A percentile compares a stretch with the other conserved stretches of the same genome.
Evolutionary conservation across 1,140 invertebrate species (phyloP).

Genomic region (Venturia canescens): DNA sequence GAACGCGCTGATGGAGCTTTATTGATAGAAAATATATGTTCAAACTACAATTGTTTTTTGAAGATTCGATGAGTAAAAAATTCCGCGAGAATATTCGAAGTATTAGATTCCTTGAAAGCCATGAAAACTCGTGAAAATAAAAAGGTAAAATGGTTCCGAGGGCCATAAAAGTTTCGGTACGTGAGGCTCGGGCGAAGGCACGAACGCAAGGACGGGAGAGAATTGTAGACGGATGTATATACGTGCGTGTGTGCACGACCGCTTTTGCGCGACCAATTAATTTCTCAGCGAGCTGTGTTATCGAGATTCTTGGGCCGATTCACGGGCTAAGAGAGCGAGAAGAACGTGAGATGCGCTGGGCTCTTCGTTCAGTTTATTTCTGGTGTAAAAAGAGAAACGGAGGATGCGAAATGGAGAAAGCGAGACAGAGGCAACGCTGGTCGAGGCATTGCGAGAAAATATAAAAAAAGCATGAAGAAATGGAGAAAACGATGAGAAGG

Average conservation of each 20-base stretch:
- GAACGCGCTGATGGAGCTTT: too few relatives aligned
- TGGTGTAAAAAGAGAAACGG: conserved; percentile 32
- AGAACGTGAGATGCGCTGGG: conserved; percentile 45
- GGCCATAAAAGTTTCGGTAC: conserved; percentile 25
- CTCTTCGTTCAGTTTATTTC: conserved; percentile 64
- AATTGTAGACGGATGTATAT: background rate
- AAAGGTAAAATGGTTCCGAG: background rate
- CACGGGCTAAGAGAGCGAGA: conserved; percentile 60
- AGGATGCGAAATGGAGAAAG: conserved; percentile 48
- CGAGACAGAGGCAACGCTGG: conserved; percentile 50
- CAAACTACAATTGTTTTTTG: too few relatives aligned
- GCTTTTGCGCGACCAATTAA: conserved; percentile 68
- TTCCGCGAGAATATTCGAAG: too few relatives aligned
- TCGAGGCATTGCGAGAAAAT: conserved; percentile 49
- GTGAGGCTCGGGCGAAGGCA: conserved; percentile 5
- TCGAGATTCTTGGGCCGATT: conserved; percentile 68
- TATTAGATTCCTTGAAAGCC: background rate
- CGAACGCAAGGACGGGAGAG: conserved; percentile 21
- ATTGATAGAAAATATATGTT: too few relatives aligned
- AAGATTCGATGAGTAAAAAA: too few relatives aligned
- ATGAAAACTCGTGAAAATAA: background rate
- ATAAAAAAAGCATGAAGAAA: conserved; percentile 57
- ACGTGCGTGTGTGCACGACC: conserved; percentile 49
- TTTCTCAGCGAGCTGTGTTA: conserved; percentile 66
- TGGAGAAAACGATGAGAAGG: conserved; percentile 39